Evolutionary conservation across 2,113 vertebrate genomes (phyloP), one percentile per base, ranked within the genome.

Genomic region (Psilopogon haemacephalus): DNA sequence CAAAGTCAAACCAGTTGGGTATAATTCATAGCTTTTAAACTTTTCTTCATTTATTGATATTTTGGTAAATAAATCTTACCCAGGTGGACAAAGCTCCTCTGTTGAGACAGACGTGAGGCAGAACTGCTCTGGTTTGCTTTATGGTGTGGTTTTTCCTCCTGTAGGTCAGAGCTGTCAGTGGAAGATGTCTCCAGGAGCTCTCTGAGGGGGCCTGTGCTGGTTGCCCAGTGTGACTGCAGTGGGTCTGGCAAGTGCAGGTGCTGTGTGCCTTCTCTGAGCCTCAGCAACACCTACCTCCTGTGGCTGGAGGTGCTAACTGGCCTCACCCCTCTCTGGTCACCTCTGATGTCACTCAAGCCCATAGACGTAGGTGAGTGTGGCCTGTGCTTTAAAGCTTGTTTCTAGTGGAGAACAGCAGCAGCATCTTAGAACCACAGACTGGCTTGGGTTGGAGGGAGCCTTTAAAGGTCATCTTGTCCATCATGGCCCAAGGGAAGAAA

Each of bases 301-400:
- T 98, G 95, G 62, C 78, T 98, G 93, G 95, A 96, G 90, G 27
- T 98, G 54, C 55, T 54, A 20, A 48, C 86, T 5, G 90, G 54
- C 4, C 62, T 9, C 12, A 88, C 90, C 1, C 70, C 74, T 27
- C 95, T 97, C 30, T 91, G 85, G 17, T 98, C 97, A 10, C 98
- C 98, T 11, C 52, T 86, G 11, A 64, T 98, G 97, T 60, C 92
- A 5, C 90, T 98, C 76, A 92, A 63, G 55, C 97, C 97, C 55
- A 14, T 90, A 21, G 84, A 95, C 56, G 20, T 98, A 1, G 96
- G 98, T 98, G 95, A 97, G 98, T 91, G 12, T 15, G 8, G 65
- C 44, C 27, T 27, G 2, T 12, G 15, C n/a, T 60, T 35, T 10
- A 16, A 9, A 38, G 8, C 35, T 4, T 33, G 42, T 64, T 38